A percentile compares a stretch with the other conserved stretches of the same genome.
These are phyloP conservation scores for Erebia palarica DNA, from an alignment of 2,888 invertebrate species.

Conservation along the genomic window DNA sequence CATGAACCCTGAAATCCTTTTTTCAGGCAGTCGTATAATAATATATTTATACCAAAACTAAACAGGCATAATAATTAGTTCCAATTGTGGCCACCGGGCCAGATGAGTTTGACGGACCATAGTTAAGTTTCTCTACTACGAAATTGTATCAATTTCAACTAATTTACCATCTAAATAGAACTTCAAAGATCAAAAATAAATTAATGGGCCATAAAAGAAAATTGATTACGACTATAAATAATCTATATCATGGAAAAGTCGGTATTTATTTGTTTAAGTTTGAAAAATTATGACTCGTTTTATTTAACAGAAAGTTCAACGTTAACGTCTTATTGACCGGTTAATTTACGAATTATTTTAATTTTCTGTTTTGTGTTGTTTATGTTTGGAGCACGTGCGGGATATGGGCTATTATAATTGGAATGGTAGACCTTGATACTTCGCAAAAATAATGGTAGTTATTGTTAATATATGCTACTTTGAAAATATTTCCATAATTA, in stretches of 20 bases:
- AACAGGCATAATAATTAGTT: no score
- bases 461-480: no score
- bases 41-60: no score
- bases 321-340: constrained; percentile 17
- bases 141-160: background rate
- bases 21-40: no score
- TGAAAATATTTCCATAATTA: no score
- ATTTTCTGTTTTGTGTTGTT: constrained; percentile 53
- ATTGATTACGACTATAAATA: background rate
- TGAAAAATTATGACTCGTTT: background rate
- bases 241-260: no score
- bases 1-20: no score
- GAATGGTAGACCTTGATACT: constrained; percentile 26
- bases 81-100: no score
- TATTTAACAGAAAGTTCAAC: background rate
- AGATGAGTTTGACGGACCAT: no score
- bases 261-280: background rate
- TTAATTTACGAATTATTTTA: constrained; percentile 62
- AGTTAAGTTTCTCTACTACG: no score
- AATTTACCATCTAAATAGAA: background rate
- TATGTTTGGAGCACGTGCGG: constrained; percentile 65
- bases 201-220: background rate
- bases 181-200: background rate
- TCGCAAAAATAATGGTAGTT: background rate
- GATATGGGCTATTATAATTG: constrained; percentile 38